Evolutionary conservation across 2,113 vertebrate species (phyloP).

Genomic region (Tapirus terrestris): DNA sequence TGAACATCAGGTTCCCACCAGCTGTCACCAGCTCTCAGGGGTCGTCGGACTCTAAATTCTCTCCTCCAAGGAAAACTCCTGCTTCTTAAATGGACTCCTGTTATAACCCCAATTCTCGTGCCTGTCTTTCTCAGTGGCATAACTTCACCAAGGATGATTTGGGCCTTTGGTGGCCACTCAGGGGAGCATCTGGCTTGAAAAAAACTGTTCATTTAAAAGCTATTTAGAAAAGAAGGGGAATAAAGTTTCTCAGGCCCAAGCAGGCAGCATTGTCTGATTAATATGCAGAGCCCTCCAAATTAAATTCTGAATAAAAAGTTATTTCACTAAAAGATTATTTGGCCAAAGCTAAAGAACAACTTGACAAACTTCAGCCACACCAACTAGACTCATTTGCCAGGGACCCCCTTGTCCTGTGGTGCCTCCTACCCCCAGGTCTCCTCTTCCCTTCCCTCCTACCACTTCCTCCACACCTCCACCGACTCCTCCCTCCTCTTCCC

Average conservation of each 20-base stretch:
- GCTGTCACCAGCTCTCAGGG: rapidly evolving
- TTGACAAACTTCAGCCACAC: neutral
- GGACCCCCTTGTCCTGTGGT: neutral
- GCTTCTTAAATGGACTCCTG: neutral
- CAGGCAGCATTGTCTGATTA: neutral
- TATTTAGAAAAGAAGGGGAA: neutral
- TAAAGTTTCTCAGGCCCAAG: neutral
- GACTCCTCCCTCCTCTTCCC: too few relatives aligned
- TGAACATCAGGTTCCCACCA: too few relatives aligned
- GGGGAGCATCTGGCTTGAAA: neutral
- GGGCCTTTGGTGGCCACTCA: neutral
- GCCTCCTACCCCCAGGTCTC: neutral
- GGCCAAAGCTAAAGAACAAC: neutral
- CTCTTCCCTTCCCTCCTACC: too few relatives aligned
- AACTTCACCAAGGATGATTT: neutral
- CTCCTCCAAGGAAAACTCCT: neutral
- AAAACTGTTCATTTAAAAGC: neutral
- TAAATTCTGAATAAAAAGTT: neutral
- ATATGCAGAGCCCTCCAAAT: neutral
- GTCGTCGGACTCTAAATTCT: too few relatives aligned
- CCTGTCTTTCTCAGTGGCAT: neutral
- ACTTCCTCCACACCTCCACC: neutral
- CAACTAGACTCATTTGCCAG: neutral
- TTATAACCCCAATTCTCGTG: too few relatives aligned
- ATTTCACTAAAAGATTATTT: neutral